Evolutionary conservation across 2,888 invertebrate genomes (phyloP).

Genomic region (Lepidochitona cinerea): DNA sequence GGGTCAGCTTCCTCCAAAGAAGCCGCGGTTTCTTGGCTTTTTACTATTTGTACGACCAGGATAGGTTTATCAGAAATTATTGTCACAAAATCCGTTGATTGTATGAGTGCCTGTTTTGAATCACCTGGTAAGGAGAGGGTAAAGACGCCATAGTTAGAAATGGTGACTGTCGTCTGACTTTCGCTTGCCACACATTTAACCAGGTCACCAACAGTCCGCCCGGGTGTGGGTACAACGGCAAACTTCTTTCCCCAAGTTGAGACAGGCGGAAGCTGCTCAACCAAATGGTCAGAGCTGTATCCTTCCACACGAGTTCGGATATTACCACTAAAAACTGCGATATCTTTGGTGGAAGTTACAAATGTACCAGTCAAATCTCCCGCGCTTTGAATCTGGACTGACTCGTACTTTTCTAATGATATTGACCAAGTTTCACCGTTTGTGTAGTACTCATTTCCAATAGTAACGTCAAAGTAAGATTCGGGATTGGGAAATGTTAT

Average conservation of each 20-base stretch:
- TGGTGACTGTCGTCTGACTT: background rate
- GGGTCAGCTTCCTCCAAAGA: constrained; percentile 44
- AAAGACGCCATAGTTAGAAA: background rate
- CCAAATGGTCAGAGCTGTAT: constrained; percentile 37
- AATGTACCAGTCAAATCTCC: constrained; percentile 53
- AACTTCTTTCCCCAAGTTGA: constrained; percentile 38
- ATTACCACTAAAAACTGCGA: constrained; percentile 56
- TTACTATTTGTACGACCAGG: constrained; percentile 41
- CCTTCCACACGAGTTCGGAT: constrained; percentile 25
- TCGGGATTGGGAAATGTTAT: background rate
- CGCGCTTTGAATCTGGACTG: constrained; percentile 34
- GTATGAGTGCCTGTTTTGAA: background rate
- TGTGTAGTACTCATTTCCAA: background rate
- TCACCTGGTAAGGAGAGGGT: background rate
- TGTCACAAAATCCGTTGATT: background rate
- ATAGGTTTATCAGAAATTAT: constrained; percentile 30
- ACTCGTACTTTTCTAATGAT: background rate
- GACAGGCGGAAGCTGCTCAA: constrained; percentile 38
- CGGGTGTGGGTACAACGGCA: constrained; percentile 33
- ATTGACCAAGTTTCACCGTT: background rate
- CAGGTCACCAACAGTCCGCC: constrained; percentile 32
- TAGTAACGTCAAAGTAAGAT: background rate
- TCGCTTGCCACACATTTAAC: constrained; percentile 21
- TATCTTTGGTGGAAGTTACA: constrained; percentile 39
- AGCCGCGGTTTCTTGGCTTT: constrained; percentile 36